These are phyloP conservation scores for Serinus canaria DNA, from an alignment of 2,113 vertebrate genomes.

Conservation along the genomic window DNA sequence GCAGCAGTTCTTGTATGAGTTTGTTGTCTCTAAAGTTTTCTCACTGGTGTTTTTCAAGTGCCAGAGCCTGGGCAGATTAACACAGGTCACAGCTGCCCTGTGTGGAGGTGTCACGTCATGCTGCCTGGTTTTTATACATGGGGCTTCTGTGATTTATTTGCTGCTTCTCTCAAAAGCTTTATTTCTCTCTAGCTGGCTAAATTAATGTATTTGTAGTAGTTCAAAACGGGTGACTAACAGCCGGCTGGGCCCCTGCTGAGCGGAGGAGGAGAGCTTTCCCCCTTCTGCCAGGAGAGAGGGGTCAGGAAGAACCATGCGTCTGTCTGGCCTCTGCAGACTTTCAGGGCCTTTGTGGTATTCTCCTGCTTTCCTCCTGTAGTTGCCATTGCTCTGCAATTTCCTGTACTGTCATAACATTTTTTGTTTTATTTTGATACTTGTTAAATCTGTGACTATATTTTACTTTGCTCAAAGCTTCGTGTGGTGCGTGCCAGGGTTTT, in stretches of 20 bases:
- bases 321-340: not conserved
- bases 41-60: not conserved
- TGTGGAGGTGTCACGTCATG: fast-evolving
- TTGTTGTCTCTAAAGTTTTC: not conserved
- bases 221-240: not conserved
- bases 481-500: not conserved
- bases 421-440: not conserved
- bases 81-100: not conserved
- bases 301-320: not conserved
- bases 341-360: not conserved
- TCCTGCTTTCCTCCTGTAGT: not conserved
- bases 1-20: not conserved
- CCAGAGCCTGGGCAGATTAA: not conserved
- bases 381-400: not conserved
- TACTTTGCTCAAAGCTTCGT: not conserved
- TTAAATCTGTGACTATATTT: not conserved
- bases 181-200: not conserved
- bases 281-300: not conserved
- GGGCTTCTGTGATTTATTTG: not conserved
- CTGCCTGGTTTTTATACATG: not conserved
- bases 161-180: not conserved
- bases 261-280: not conserved
- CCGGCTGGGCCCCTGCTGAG: not conserved
- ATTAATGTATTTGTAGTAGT: not conserved
- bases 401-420: not conserved